Evolutionary conservation across 2,888 invertebrate species (phyloP).

Genomic region (Nineta flava): DNA sequence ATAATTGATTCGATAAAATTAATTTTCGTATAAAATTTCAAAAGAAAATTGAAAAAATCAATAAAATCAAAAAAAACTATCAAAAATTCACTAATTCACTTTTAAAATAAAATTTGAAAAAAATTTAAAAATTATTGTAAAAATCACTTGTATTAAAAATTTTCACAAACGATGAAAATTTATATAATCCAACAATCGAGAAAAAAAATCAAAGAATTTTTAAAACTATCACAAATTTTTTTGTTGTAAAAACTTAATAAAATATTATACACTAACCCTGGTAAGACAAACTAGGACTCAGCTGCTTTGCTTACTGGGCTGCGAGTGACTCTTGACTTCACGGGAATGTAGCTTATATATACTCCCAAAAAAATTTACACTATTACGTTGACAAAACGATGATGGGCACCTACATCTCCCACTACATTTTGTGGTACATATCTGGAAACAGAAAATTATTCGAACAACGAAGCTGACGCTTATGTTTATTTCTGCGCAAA

Average conservation of each 20-base stretch:
- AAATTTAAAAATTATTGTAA: background rate
- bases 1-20: too few relatives aligned
- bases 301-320: slow-evolving; percentile 20
- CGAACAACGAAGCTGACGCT: too few relatives aligned
- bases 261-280: slow-evolving; percentile 7
- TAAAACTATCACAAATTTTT: background rate
- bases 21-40: too few relatives aligned
- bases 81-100: too few relatives aligned
- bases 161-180: background rate
- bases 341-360: slow-evolving; percentile 17
- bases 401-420: background rate
- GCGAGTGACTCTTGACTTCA: slow-evolving; percentile 16
- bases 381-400: background rate
- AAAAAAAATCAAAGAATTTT: background rate
- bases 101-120: background rate
- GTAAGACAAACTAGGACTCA: slow-evolving; percentile 15
- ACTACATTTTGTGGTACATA: background rate
- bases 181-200: background rate
- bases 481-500: background rate
- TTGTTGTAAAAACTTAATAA: background rate
- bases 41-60: too few relatives aligned
- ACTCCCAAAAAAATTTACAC: background rate
- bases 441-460: background rate
- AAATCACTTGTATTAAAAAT: background rate
- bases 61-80: too few relatives aligned